Conservation (phyloP, 2,113 vertebrate genomes). For the Azemiops feae region DNA sequence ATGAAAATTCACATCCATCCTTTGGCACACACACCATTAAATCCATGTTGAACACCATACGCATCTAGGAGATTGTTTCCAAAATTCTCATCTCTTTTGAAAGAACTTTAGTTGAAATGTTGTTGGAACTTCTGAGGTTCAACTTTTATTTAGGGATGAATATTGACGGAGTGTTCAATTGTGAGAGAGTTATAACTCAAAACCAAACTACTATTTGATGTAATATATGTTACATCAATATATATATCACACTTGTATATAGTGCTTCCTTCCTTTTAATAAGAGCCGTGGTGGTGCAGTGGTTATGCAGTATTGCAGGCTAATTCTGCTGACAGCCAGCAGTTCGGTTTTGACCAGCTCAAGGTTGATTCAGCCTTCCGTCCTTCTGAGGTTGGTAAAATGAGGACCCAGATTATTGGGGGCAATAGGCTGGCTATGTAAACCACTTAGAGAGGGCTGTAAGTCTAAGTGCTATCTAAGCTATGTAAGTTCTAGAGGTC, state of each 20-base stretch:
- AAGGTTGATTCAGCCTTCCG: not conserved
- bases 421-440: not conserved
- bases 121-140: not conserved
- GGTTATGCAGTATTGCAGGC: not conserved
- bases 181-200: not conserved
- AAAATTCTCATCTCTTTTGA: not conserved
- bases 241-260: not conserved
- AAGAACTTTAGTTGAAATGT: not conserved
- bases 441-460: not conserved
- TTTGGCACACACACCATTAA: not conserved
- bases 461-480: not conserved
- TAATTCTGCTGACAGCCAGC: not conserved
- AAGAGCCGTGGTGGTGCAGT: not conserved
- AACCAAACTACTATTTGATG: not conserved
- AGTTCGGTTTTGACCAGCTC: not conserved
- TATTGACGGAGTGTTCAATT: not conserved
- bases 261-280: not conserved
- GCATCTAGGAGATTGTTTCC: not conserved
- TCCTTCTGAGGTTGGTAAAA: not conserved
- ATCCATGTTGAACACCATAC: not conserved
- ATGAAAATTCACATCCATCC: not conserved
- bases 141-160: not conserved
- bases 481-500: not conserved
- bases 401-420: not conserved
- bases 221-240: not conserved